phyloP scores from a whole-genome alignment of 2,113 vertebrate species.

The Carollia perspicillata region DNA sequence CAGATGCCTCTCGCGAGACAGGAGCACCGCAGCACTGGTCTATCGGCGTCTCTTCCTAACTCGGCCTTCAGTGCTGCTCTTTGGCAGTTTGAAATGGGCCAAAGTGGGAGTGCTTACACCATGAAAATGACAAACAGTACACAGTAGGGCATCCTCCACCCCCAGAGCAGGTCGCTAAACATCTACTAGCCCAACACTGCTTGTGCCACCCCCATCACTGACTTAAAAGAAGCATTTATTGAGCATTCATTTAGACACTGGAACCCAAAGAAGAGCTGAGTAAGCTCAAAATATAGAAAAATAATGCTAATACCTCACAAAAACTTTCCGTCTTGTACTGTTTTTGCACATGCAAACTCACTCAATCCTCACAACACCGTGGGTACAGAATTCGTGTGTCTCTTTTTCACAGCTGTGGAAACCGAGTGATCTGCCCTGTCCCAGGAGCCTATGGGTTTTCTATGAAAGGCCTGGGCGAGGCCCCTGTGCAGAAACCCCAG shows the following conservation, averaged over 20 bases:
- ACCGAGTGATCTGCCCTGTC: neutral
- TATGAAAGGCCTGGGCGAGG: neutral
- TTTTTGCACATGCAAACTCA: neutral
- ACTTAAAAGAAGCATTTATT: neutral
- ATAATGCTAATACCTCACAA: neutral
- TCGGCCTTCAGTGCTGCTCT: neutral
- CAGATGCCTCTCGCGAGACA: accelerated
- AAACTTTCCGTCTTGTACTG: neutral
- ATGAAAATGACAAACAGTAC: neutral
- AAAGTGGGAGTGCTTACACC: neutral
- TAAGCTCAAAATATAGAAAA: neutral
- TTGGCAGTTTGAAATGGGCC: neutral
- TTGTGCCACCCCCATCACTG: neutral
- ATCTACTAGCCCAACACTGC: neutral
- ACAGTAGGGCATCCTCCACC: neutral
- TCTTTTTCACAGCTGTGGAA: neutral
- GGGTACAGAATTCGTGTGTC: neutral
- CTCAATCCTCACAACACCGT: neutral
- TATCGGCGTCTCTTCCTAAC: neutral
- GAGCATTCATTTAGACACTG: neutral
- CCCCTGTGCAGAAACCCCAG: neutral
- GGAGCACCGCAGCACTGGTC: neutral
- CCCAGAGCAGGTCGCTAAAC: neutral
- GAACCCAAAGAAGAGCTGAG: neutral
- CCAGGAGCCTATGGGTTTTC: neutral